Percentiles rank a stretch among this genome's conserved stretches.
phyloP scores from a whole-genome alignment of 2,113 vertebrate genomes.

The Chitala chitala region DNA sequence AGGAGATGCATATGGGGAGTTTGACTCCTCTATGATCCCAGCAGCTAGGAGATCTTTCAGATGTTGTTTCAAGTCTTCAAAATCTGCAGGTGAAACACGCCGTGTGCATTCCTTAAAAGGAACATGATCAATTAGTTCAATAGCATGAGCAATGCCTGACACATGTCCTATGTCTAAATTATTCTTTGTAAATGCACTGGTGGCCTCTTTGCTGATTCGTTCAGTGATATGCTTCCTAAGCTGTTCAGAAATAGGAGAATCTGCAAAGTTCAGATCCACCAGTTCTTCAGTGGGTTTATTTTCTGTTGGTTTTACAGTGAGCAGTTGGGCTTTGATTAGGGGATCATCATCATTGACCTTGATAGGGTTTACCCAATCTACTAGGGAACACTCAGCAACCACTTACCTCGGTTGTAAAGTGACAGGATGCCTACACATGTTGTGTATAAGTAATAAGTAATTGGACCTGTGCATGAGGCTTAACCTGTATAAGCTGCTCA shows the following conservation, averaged over 20 bases:
- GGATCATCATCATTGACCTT: too few species aligned
- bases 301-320: not conserved
- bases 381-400: not conserved
- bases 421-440: not conserved
- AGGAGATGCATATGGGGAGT: too few species aligned
- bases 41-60: not conserved
- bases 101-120: not conserved
- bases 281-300: not conserved
- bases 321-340: not conserved
- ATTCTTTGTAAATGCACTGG: not conserved
- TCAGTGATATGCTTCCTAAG: not conserved
- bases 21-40: not conserved
- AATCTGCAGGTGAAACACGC: not conserved
- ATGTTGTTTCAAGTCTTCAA: not conserved
- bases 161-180: not conserved
- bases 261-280: not conserved
- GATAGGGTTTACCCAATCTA: not conserved
- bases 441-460: too few species aligned
- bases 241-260: not conserved
- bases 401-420: not conserved
- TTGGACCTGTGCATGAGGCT: too few species aligned
- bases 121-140: not conserved
- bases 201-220: not conserved
- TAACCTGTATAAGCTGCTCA: too few species aligned
- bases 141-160: not conserved